Evolutionary conservation across 2,797 vertebrate species (phyloP).

Genomic region (Leuciscus waleckii): DNA sequence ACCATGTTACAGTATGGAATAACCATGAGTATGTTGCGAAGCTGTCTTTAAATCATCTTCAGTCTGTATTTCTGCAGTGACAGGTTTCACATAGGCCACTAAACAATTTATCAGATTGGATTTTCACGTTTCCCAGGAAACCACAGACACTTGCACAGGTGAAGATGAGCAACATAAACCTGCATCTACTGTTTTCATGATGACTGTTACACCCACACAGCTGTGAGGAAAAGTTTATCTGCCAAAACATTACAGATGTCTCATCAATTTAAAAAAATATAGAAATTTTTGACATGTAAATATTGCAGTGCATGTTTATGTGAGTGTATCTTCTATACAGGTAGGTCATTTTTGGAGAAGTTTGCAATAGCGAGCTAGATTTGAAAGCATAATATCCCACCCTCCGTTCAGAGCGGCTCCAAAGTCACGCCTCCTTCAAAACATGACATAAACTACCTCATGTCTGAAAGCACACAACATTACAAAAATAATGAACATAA

Average conservation of each 20-base stretch:
- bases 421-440: too few species aligned
- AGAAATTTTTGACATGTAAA: background rate
- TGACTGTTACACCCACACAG: background rate
- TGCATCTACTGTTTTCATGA: conserved; percentile 8
- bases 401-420: too few species aligned
- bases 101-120: conserved; percentile 35
- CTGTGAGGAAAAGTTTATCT: conserved; percentile 9
- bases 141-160: background rate
- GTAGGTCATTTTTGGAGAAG: too few species aligned
- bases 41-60: conserved; percentile 23
- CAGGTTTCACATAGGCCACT: conserved; percentile 30
- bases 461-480: too few species aligned
- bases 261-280: background rate
- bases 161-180: conserved; percentile 23
- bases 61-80: background rate
- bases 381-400: too few species aligned
- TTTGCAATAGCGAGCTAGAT: too few species aligned
- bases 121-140: conserved; percentile 16
- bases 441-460: too few species aligned
- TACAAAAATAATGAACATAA: too few species aligned
- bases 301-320: background rate
- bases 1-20: conserved; percentile 19
- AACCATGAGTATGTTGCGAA: background rate
- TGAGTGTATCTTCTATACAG: background rate
- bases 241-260: conserved; percentile 14